Evolutionary conservation across 2,888 invertebrate genomes (phyloP).

Genomic region (Stegophylla sp.): DNA sequence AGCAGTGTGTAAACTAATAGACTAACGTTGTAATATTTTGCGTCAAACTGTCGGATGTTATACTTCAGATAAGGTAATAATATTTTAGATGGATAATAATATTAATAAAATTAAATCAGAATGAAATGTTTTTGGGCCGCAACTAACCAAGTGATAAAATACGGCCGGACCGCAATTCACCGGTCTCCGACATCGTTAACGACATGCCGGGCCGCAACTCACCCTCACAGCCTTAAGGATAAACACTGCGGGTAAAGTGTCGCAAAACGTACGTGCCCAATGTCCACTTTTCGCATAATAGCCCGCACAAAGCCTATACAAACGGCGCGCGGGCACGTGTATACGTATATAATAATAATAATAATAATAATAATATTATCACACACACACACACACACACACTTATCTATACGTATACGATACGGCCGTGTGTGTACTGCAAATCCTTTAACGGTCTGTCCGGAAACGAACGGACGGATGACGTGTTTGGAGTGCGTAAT

Average conservation of each 20-base stretch:
- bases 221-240: background rate
- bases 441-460: conserved; percentile 40
- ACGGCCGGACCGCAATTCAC: too few relatives aligned
- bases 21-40: too few relatives aligned
- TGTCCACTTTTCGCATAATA: conserved; percentile 31
- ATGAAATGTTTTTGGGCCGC: too few relatives aligned
- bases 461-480: conserved; percentile 33
- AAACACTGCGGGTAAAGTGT: background rate
- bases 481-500: conserved; percentile 19
- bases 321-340: background rate
- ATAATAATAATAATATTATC: too few relatives aligned
- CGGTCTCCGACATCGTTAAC: too few relatives aligned
- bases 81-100: too few relatives aligned
- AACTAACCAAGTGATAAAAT: too few relatives aligned
- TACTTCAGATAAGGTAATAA: too few relatives aligned
- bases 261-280: conserved; percentile 40
- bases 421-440: background rate
- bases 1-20: too few relatives aligned
- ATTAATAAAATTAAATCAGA: too few relatives aligned
- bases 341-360: conserved; percentile 11
- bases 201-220: too few relatives aligned
- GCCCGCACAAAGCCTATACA: background rate
- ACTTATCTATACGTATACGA: background rate
- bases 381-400: background rate
- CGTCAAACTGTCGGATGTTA: too few relatives aligned